A percentile compares a stretch with the other conserved stretches of the same genome.
Conservation (phyloP, 1,140 invertebrate species). For the Aethina tumida region DNA sequence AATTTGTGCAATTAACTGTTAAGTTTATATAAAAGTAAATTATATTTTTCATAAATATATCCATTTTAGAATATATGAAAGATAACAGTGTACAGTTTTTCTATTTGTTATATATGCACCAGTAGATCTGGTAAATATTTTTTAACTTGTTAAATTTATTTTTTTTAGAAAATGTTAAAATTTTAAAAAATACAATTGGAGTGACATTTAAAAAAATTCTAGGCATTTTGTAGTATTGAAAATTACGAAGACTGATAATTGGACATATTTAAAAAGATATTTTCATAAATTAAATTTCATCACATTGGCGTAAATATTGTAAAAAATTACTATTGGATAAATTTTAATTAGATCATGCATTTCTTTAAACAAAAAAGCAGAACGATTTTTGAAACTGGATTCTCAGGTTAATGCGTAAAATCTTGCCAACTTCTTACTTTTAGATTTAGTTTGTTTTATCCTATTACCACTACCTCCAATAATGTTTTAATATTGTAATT, state of each 20-base stretch:
- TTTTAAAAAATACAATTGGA: neutral
- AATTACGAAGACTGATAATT: slow-evolving; percentile 5
- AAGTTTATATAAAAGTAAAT: slow-evolving; percentile 12
- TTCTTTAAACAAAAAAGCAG: too few species aligned
- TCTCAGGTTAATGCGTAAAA: too few species aligned
- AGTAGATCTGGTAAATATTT: slow-evolving; percentile 16
- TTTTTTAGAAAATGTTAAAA: slow-evolving; percentile 6
- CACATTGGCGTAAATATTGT: slow-evolving; percentile 10
- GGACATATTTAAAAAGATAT: slow-evolving; percentile 6
- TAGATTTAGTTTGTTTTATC: slow-evolving; percentile 1
- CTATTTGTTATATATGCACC: slow-evolving; percentile 14
- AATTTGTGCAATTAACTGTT: slow-evolving; percentile 16
- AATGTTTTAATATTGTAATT: too few species aligned
- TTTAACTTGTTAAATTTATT: slow-evolving; percentile 12
- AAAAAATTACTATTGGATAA: slow-evolving; percentile 8
- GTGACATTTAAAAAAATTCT: too few species aligned
- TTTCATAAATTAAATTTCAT: neutral
- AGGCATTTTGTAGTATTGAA: too few species aligned
- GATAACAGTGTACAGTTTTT: slow-evolving; percentile 15
- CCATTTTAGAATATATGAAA: slow-evolving; percentile 12
- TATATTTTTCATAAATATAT: slow-evolving; percentile 20
- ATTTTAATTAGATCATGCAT: too few species aligned
- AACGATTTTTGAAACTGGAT: too few species aligned
- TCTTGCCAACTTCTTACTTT: too few species aligned
- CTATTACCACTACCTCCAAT: slow-evolving; percentile 5